Evolutionary conservation across 1,140 invertebrate species (phyloP), one percentile per base, ranked within the genome.

Genomic region (Fopius arisanus): DNA sequence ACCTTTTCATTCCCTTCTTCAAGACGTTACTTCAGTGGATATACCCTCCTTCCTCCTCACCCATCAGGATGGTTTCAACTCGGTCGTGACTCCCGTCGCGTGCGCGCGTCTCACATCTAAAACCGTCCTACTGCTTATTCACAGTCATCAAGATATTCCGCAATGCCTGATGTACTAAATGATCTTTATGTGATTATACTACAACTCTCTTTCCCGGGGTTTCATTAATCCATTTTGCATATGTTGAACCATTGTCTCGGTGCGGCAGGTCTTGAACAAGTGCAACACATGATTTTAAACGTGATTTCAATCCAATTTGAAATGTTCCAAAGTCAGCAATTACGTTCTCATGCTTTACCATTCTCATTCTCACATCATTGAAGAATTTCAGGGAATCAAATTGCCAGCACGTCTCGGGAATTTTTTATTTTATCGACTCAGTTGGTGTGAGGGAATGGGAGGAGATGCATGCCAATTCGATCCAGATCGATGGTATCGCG

Each of bases 31-130:
- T 65, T 65, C 12, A 65, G 62, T 65, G 29, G 26, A 19, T 54
- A 54, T 14, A 43, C 21, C 29, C 54, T 33, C 3, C 3, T 16
- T 70, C 19, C 31, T 4, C 26, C 21, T 9, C 10, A 21, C 28
- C 10, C n/a, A 10, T 12, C 19, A 28, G 29, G 48, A 68, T 68
- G 23, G n/a, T 33, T 70, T 26, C n/a, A 59, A 70, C 48, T 70
- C 28, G 67, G 26, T 70, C 68, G 48, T 62, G 68, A 70, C 68
- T 33, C 9, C n/a, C 68, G 48, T 70, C 51, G 68, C 68, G 68
- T 70, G 68, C 68, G 41, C 23, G 29, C 33, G 9, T n/a, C 12
- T 29, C 16, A 51, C 19, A 19, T 26, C 16, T 48, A 6, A 1
- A n/a, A 48, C 0, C 9, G 14, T 48, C 10, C 16, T 40, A 67